Base-by-base conservation (phyloP, 2,888 invertebrate genomes). In the Mythimna albipuncta region DNA sequence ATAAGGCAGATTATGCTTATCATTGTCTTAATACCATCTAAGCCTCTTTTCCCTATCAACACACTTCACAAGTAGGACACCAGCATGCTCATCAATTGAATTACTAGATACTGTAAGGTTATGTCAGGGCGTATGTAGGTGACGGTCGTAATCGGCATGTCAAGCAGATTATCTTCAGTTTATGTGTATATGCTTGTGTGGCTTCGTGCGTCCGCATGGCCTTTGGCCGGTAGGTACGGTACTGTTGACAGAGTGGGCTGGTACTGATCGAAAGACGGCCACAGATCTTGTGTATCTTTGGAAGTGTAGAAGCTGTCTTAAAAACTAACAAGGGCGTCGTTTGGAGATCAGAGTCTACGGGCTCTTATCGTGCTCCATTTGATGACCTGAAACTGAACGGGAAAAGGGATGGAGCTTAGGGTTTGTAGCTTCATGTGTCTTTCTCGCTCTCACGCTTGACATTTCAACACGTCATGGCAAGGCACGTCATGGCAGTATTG, bases 41-140 rank as follows among this genome's bases (percentile, higher is more conserved):
- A 74, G 64, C 65, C 19, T 26, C 10, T 11, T 11, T 52, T 38
- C n/a, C n/a, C 38, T 19, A 66, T 47, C 66, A 75, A 13, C 59
- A 69, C 35, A 38, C 11, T 9, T 54, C 13, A 9, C 41, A 61
- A 66, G 5, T 72, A 61, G 76, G 32, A 67, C 73, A 73, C 26
- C 32, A 79, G 38, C 64, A 71, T 64, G 64, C 26, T 82, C 84
- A 84, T 78, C 90, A 90, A 91, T 91, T 89, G 85, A 89, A 90
- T 91, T 90, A 90, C 81, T 57, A 55, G 66, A 54, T 26, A 62
- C 11, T 62, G 81, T 89, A 91, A 91, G 91, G 90, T 92, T 90
- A 88, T 89, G 91, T 90, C 89, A 88, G 59, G 35, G 32, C 21
- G 78, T 68, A 89, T 86, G 77, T 92, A 74, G 91, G 92, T 92